Base-by-base conservation (phyloP, 2,113 vertebrate genomes). In the Catharus fuscescens region DNA sequence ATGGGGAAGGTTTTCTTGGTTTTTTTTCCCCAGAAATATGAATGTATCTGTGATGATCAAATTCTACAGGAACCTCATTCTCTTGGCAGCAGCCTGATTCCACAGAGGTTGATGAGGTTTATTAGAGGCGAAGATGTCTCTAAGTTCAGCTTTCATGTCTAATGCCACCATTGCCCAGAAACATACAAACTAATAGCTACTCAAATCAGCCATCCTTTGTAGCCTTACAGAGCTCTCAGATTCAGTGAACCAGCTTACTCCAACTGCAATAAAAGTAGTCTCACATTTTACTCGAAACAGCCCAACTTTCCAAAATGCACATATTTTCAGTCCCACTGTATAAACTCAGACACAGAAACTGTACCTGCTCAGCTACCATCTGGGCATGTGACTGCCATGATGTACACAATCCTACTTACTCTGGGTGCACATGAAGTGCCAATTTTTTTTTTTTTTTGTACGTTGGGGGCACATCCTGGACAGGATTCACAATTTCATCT, bases 61-160 rank as follows among this genome's bases (percentile, higher is more conserved):
- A 71, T 67, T 72, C 56, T 78, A 67, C 54, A 72, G 64, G 36
- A 90, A 50, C 7, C n/a, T 80, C 14, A 59, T 44, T 78, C 34
- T 85, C 36, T 60, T 92, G 80, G 62, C 77, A 95, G 80, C 59
- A 89, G 44, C 61, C 56, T 88, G 76, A 80, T 91, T 71, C 71
- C 80, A 70, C 14, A 26, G 57, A 80, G 80, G 52, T 54, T 78
- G 57, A 84, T 72, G 73, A 90, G 47, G 38, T 79, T 89, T 84
- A 84, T 86, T 69, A 87, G 48, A 83, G 57, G 28, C 29, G 56
- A 91, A 90, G 76, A 76, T 67, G 67, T 67, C 64, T 88, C 79
- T 59, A n/a, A 95, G 34, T 96, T 86, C 76, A 92, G 64, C 72
- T 95, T 90, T 95, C 80, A 57, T 17, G 53, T 86, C 80, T 94